These are phyloP conservation scores for Platycnemis pennipes DNA, from an alignment of 2,888 invertebrate species.

Conservation along the genomic window DNA sequence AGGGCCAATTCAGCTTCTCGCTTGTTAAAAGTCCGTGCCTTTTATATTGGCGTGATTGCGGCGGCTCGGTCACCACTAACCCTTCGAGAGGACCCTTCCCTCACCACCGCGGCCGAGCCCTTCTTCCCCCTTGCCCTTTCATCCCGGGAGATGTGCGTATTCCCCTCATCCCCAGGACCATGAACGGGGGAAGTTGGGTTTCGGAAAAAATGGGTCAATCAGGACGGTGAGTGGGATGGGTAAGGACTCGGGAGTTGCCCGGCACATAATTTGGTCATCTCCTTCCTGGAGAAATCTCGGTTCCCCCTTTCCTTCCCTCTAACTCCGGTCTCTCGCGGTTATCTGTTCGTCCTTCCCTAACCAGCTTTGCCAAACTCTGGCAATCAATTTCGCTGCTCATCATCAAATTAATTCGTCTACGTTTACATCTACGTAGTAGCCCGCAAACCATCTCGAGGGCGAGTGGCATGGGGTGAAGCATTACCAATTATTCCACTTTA, in stretches of 20 bases:
- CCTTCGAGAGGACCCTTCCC: background rate
- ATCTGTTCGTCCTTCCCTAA: too few species aligned
- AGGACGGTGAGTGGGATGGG: background rate
- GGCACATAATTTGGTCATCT: too few species aligned
- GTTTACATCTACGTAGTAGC: too few species aligned
- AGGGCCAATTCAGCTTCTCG: slow-evolving; percentile 12
- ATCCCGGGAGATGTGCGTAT: background rate
- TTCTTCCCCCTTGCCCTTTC: background rate
- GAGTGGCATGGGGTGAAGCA: too few species aligned
- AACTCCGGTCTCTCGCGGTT: too few species aligned
- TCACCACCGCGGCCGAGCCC: background rate
- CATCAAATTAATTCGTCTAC: too few species aligned
- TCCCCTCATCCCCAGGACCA: background rate
- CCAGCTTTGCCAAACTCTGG: too few species aligned
- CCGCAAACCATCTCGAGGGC: too few species aligned
- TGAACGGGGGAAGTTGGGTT: background rate
- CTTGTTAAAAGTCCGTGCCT: slow-evolving; percentile 16
- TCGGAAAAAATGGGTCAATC: background rate
- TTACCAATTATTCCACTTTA: too few species aligned
- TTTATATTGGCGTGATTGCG: slow-evolving; percentile 32
- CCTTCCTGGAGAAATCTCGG: too few species aligned
- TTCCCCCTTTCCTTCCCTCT: too few species aligned
- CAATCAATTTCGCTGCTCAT: too few species aligned
- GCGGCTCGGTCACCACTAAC: background rate
- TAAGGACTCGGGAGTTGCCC: background rate